These are phyloP conservation scores for Bovichtus variegatus DNA, from an alignment of 2,797 vertebrate genomes.

Conservation along the genomic window DNA sequence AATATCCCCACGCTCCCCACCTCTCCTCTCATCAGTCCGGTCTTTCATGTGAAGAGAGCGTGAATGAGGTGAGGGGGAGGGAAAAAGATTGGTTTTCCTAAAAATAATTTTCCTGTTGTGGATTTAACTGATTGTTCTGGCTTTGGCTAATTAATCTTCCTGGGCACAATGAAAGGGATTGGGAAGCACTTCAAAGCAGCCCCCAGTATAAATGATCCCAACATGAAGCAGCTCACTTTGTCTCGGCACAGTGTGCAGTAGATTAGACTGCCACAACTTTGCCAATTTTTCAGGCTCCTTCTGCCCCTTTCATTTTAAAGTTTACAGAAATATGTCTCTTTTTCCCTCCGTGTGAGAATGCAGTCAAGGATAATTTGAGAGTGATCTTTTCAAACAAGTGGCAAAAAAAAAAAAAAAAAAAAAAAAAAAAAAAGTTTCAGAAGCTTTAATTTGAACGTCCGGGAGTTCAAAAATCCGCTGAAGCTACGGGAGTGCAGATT, in stretches of 20 bases:
- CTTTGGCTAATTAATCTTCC: conserved; percentile 88
- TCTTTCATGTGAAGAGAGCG: conserved; percentile 63
- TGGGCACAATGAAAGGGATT: conserved; percentile 84
- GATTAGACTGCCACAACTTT: conserved; percentile 76
- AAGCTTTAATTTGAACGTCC: conserved; percentile 74
- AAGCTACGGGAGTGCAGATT: conserved; percentile 57
- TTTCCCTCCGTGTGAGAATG: conserved; percentile 50
- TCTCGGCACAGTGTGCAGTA: conserved; percentile 78
- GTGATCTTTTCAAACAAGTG: conserved; percentile 63
- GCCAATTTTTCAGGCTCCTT: conserved; percentile 68
- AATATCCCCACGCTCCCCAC: conserved; percentile 33
- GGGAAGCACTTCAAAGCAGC: conserved; percentile 86
- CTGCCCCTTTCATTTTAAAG: conserved; percentile 60
- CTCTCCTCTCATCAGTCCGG: conserved; percentile 56
- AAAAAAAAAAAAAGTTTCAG: conserved; percentile 33
- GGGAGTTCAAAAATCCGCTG: conserved; percentile 62
- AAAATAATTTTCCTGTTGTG: conserved; percentile 88
- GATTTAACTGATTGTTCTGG: conserved; percentile 87
- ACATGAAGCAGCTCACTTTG: conserved; percentile 80
- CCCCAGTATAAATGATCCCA: conserved; percentile 82
- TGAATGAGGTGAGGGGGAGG: conserved; percentile 60
- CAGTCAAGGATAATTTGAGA: conserved; percentile 62
- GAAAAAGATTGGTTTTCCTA: conserved; percentile 79
- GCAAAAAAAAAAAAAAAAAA: conserved; percentile 23
- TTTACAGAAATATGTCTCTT: conserved; percentile 54